These are phyloP conservation scores for Anabacerthia variegaticeps DNA, from an alignment of 2,797 vertebrate species.

Conservation along the genomic window DNA sequence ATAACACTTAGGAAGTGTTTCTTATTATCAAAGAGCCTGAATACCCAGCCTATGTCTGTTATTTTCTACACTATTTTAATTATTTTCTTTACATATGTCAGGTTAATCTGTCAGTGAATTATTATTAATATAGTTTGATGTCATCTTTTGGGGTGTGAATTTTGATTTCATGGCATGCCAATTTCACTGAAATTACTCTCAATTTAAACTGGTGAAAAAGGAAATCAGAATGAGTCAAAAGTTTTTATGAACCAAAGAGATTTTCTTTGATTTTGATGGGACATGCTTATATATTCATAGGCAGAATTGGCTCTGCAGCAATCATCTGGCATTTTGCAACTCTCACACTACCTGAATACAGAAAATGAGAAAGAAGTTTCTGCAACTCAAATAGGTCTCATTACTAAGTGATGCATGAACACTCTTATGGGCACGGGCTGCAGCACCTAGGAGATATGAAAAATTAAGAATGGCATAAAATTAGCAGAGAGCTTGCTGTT, in stretches of 20 bases:
- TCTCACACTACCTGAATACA: neutral
- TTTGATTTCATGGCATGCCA: neutral
- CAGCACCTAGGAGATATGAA: slow-evolving; percentile 27
- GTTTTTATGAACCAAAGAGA: neutral
- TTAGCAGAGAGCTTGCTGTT: slow-evolving; percentile 57
- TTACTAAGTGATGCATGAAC: slow-evolving; percentile 49
- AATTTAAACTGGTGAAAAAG: neutral
- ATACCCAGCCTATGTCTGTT: neutral
- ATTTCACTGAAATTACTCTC: neutral
- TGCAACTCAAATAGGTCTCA: neutral
- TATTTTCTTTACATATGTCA: neutral
- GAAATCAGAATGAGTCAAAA: neutral
- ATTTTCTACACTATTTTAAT: neutral
- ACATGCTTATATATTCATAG: neutral
- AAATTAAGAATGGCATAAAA: slow-evolving; percentile 63
- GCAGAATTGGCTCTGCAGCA: neutral
- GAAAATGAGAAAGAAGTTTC: slow-evolving; percentile 34
- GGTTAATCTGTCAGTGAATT: neutral
- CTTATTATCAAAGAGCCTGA: neutral
- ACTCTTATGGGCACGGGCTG: neutral
- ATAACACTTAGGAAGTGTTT: neutral
- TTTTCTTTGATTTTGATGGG: neutral
- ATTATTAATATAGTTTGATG: neutral
- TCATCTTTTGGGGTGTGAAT: neutral
- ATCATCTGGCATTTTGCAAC: slow-evolving; percentile 8